Evolutionary conservation across 1,140 invertebrate genomes (phyloP).

Genomic region (Copidosoma floridanum): DNA sequence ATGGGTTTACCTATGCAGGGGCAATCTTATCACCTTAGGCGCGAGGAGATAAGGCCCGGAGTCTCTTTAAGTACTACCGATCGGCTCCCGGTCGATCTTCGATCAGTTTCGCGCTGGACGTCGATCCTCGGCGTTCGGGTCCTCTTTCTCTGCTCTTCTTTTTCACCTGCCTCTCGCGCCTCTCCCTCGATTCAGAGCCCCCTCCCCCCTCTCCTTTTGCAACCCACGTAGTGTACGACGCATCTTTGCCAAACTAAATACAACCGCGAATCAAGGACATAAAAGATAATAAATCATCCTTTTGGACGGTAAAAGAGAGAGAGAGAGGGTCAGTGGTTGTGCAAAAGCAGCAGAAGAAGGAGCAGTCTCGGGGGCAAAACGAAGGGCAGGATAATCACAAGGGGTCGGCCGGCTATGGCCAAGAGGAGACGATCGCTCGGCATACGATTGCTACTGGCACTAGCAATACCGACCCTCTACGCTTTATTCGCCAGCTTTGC

Average conservation of each 20-base stretch:
- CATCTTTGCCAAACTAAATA: no score
- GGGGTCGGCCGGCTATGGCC: slow-evolving; percentile 35
- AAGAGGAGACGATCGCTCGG: slow-evolving; percentile 39
- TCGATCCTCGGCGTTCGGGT: slow-evolving; percentile 26
- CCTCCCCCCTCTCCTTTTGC: no score
- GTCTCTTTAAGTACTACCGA: slow-evolving; percentile 36
- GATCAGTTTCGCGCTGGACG: slow-evolving; percentile 33
- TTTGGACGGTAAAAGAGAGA: not conserved
- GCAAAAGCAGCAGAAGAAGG: no score
- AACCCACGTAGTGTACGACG: no score
- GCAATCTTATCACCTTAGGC: no score
- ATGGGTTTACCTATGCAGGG: no score
- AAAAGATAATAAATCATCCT: no score
- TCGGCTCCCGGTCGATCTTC: slow-evolving; percentile 13
- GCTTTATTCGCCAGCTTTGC: slow-evolving; percentile 35
- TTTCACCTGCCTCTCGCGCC: not conserved
- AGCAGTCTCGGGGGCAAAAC: not conserved
- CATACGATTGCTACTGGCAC: slow-evolving; percentile 41
- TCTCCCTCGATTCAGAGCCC: no score
- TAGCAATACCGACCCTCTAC: slow-evolving; percentile 44
- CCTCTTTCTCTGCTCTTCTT: not conserved
- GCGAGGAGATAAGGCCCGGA: slow-evolving; percentile 31
- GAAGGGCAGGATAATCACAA: not conserved
- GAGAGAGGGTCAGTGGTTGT: not conserved
- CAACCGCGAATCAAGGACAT: no score